These are phyloP conservation scores for Drosophila neocordata DNA, from an alignment of 1,140 invertebrate species.

Conservation along the genomic window DNA sequence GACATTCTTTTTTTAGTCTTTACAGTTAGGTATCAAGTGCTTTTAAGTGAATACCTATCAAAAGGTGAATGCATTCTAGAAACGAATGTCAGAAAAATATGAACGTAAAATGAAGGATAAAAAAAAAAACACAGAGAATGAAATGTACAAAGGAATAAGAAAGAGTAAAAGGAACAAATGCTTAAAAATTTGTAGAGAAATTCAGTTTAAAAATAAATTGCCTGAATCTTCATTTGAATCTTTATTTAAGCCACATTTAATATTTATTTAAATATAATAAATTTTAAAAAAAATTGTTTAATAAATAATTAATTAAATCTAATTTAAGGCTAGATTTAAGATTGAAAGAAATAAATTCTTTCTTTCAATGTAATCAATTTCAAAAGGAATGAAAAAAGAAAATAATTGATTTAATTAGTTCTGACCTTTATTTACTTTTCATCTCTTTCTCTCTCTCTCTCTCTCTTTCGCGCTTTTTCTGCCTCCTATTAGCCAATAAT, in stretches of 20 bases:
- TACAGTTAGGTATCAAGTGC: background rate
- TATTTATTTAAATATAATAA: no score
- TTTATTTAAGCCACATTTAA: no score
- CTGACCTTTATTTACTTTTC: background rate
- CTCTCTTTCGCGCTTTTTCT: background rate
- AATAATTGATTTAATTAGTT: conserved; percentile 8
- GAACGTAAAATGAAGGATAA: background rate
- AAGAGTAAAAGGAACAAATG: background rate
- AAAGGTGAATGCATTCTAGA: background rate
- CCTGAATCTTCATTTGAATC: no score
- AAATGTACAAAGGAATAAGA: background rate
- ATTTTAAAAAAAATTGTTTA: conserved; percentile 10
- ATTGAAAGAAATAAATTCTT: conserved; percentile 10
- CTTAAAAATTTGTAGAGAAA: background rate
- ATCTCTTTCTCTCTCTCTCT: background rate
- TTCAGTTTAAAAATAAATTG: no score
- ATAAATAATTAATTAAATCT: conserved; percentile 12
- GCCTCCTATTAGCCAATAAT: background rate
- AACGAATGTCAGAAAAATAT: background rate
- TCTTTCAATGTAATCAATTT: background rate
- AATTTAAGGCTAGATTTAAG: no score
- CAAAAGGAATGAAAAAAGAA: background rate
- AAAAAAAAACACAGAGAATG: background rate
- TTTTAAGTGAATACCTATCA: background rate
- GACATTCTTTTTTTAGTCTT: no score